These are phyloP conservation scores for Zygogramma bicolorata DNA, from an alignment of 2,888 invertebrate species.

Conservation along the genomic window DNA sequence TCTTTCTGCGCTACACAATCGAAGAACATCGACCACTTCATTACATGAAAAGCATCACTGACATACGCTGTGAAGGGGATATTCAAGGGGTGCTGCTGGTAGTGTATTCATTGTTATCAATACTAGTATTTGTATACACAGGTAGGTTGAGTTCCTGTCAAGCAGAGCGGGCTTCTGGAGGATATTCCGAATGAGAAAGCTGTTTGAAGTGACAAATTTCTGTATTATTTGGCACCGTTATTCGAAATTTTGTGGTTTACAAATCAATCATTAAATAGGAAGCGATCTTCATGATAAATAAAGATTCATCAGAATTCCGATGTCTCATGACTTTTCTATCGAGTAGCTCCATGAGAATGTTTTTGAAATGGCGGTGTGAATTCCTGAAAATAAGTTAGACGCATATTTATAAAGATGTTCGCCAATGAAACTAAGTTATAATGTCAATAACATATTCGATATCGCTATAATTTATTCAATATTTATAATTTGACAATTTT, in stretches of 20 bases:
- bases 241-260: neutral
- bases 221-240: neutral
- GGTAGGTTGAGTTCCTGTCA: constrained; percentile 14
- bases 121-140: constrained; percentile 17
- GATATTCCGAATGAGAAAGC: neutral
- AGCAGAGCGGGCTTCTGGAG: neutral
- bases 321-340: no score
- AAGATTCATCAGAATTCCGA: no score
- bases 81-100: constrained; percentile 4
- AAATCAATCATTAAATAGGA: no score
- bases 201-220: constrained; percentile 1
- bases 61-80: constrained; percentile 5
- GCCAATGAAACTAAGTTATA: no score
- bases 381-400: no score
- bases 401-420: no score
- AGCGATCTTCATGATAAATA: no score
- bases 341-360: no score
- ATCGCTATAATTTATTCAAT: no score
- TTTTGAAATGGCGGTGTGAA: no score
- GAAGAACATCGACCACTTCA: constrained; percentile 26
- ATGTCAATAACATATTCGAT: no score
- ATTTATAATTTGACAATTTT: no score
- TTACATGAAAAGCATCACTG: constrained; percentile 18
- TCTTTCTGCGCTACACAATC: constrained; percentile 12
- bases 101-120: constrained; percentile 18